These are phyloP conservation scores for Trachemys scripta DNA, from an alignment of 2,113 vertebrate genomes.

Conservation along the genomic window DNA sequence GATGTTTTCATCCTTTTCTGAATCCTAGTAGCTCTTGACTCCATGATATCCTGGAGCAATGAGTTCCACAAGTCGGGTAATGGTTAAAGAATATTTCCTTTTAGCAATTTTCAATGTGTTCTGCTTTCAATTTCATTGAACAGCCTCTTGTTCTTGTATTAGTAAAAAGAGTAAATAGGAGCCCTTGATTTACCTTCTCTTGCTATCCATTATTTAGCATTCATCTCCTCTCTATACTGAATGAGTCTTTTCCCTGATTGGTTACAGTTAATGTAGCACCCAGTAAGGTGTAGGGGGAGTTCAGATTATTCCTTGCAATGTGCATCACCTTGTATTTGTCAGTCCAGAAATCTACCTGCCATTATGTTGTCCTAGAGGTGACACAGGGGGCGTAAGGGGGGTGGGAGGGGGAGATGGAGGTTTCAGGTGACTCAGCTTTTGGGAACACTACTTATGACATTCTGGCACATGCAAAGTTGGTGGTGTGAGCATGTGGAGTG, in stretches of 20 bases:
- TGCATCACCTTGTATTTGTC: constrained; percentile 20
- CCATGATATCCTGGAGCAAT: not conserved
- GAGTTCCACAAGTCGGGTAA: not conserved
- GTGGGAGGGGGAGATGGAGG: no score
- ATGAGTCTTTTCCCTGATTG: not conserved
- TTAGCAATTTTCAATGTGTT: constrained; percentile 38
- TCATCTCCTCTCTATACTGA: not conserved
- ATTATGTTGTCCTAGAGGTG: not conserved
- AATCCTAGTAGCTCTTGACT: not conserved
- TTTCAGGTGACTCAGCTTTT: not conserved
- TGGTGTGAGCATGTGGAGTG: not conserved
- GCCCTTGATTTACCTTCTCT: constrained; percentile 32
- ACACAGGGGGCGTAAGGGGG: no score
- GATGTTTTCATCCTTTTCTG: not conserved
- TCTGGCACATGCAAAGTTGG: not conserved
- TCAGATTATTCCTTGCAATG: constrained; percentile 19
- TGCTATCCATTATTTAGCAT: not conserved
- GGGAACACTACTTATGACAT: accelerated
- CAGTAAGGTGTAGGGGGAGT: constrained; percentile 11
- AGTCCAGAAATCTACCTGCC: not conserved
- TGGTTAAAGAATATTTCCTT: constrained; percentile 37
- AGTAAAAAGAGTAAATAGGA: constrained; percentile 46
- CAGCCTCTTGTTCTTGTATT: constrained; percentile 54
- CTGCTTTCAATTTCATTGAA: constrained; percentile 49
- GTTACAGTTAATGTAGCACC: constrained; percentile 28